Conservation (phyloP, 2,888 invertebrate species). For the Noctua fimbriata region DNA sequence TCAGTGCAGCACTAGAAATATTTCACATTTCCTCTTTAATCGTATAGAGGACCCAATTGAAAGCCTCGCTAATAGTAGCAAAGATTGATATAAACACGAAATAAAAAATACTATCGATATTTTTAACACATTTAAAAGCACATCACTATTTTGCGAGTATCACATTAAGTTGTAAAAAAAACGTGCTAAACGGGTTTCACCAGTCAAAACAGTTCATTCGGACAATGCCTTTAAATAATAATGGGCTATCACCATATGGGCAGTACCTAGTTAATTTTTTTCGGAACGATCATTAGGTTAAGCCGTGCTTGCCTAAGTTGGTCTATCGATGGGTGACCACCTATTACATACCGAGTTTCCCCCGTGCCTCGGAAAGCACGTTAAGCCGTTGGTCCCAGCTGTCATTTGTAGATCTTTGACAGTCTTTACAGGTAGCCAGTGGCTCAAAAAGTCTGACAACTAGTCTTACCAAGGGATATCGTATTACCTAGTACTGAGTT, state of each 20-base stretch:
- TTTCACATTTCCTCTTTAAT: not conserved
- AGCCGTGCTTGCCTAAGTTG: too few species aligned
- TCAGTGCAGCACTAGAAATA: not conserved
- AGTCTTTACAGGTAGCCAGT: too few species aligned
- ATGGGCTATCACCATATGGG: not conserved
- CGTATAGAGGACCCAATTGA: not conserved
- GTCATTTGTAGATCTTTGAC: too few species aligned
- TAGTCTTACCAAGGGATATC: too few species aligned
- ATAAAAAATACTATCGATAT: conserved; percentile 33
- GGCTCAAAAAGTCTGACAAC: too few species aligned
- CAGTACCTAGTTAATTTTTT: not conserved
- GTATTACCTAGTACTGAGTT: too few species aligned
- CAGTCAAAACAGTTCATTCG: conserved; percentile 31
- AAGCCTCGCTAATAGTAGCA: not conserved
- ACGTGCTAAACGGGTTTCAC: conserved; percentile 22
- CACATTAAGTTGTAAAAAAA: conserved; percentile 15
- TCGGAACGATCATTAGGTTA: too few species aligned
- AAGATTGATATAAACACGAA: not conserved
- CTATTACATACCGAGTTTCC: too few species aligned
- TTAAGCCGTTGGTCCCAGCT: too few species aligned
- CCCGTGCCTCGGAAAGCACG: too few species aligned
- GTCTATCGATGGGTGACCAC: too few species aligned
- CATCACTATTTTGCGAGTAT: conserved; percentile 33
- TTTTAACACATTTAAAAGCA: not conserved
- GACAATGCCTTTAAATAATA: conserved; percentile 29